A percentile compares a stretch with the other conserved stretches of the same genome.
These are phyloP conservation scores for Drosophila maculinotata DNA, from an alignment of 2,888 invertebrate species.

Conservation along the genomic window DNA sequence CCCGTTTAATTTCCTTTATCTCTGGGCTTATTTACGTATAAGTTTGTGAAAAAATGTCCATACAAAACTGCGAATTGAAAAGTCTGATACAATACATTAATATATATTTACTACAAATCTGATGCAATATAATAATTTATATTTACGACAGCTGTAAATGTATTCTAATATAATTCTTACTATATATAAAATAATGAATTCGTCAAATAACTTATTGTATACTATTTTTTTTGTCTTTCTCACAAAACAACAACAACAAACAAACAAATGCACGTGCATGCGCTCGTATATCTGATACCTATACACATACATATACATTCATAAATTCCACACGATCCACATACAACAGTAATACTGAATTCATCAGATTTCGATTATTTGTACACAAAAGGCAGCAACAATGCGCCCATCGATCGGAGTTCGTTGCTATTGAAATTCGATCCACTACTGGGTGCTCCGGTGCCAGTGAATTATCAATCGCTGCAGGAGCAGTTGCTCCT, in stretches of 20 bases:
- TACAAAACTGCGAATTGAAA: too few relatives aligned
- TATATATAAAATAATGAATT: not conserved
- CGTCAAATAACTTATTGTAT: conserved; percentile 49
- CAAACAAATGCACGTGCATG: conserved; percentile 61
- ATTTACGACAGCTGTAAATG: too few relatives aligned
- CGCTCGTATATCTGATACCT: not conserved
- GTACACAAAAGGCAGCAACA: conserved; percentile 84
- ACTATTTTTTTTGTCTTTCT: conserved; percentile 42
- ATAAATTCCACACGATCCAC: conserved; percentile 17
- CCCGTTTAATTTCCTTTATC: conserved; percentile 15
- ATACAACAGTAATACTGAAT: conserved; percentile 82
- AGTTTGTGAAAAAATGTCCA: too few relatives aligned
- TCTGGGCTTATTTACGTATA: not conserved
- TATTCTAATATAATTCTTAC: too few relatives aligned
- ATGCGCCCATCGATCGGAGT: conserved; percentile 81
- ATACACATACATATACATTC: conserved; percentile 5
- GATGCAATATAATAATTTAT: conserved; percentile 6
- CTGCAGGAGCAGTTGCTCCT: conserved; percentile 61
- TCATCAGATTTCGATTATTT: conserved; percentile 85
- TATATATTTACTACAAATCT: too few relatives aligned
- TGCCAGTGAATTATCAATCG: conserved; percentile 77
- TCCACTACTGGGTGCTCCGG: conserved; percentile 83
- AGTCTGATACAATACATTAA: too few relatives aligned
- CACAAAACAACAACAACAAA: conserved; percentile 27
- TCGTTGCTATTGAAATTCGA: conserved; percentile 84